Conservation (phyloP, 2,797 vertebrate species). For the Orientallactaga sibirica region DNA sequence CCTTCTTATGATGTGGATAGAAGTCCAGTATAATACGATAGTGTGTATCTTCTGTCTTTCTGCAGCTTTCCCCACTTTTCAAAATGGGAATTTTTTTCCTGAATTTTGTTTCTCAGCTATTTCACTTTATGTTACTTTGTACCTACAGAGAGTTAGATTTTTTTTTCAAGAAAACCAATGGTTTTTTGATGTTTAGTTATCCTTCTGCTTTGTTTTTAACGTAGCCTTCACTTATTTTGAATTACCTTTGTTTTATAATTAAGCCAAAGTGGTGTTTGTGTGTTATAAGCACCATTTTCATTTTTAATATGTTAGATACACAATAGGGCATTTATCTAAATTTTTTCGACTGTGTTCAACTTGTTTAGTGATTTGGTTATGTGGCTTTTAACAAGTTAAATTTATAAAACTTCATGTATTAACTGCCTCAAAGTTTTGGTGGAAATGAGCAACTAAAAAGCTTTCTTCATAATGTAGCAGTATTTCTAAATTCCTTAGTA, state of each 20-base stretch:
- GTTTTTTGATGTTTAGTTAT: slow-evolving; percentile 3
- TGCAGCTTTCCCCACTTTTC: slow-evolving; percentile 25
- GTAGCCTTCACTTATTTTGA: slow-evolving; percentile 34
- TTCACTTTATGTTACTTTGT: slow-evolving; percentile 32
- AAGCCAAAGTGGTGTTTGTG: slow-evolving; percentile 15
- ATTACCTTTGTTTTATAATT: slow-evolving; percentile 7
- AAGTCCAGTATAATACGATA: background rate
- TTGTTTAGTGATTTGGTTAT: background rate
- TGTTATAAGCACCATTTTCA: slow-evolving; percentile 45
- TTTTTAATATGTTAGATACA: background rate
- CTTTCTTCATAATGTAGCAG: slow-evolving; percentile 9
- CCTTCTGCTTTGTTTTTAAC: slow-evolving; percentile 12
- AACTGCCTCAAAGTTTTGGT: slow-evolving; percentile 6
- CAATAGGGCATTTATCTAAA: background rate
- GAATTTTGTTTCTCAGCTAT: background rate
- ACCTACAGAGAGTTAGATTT: background rate
- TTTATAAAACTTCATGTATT: background rate
- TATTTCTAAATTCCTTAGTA: background rate
- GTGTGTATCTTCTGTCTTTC: slow-evolving; percentile 1
- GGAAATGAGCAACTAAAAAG: background rate
- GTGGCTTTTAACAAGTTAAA: slow-evolving; percentile 14
- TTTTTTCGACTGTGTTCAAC: background rate
- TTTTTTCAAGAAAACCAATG: too few species aligned
- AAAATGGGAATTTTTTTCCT: slow-evolving; percentile 17
- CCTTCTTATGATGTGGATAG: background rate